Conservation (phyloP, 2,797 vertebrate species). For the Aratinga solstitialis region DNA sequence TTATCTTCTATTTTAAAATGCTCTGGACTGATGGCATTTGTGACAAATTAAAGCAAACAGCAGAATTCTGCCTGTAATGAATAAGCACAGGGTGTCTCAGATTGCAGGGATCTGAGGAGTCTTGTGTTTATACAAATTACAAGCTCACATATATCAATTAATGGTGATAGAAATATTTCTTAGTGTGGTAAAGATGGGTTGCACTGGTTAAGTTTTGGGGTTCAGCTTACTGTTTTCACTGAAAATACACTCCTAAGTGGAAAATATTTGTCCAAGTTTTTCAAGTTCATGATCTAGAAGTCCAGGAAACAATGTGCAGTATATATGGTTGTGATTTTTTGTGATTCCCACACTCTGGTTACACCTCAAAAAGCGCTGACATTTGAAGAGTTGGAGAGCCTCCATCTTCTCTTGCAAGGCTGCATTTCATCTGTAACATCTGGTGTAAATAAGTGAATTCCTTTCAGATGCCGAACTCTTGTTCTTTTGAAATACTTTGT, state of each 20-base stretch:
- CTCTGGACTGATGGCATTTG: not conserved
- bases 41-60: not conserved
- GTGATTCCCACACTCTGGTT: not conserved
- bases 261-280: not conserved
- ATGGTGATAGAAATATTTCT: not conserved
- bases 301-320: not conserved
- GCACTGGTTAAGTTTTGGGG: not conserved
- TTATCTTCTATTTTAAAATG: not conserved
- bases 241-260: not conserved
- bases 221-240: not conserved
- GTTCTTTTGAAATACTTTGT: slow-evolving; percentile 1
- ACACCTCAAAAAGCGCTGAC: slow-evolving; percentile 13
- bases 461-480: slow-evolving; percentile 4
- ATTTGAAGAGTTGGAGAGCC: not conserved
- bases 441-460: slow-evolving; percentile 36
- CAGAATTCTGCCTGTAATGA: not conserved
- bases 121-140: not conserved
- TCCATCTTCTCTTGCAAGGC: not conserved
- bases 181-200: not conserved
- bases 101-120: fast-evolving
- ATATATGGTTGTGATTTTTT: not conserved
- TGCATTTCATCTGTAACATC: slow-evolving; percentile 20
- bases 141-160: not conserved
- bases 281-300: not conserved
- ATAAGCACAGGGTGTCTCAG: not conserved